These are phyloP conservation scores for Liopterus haemorrhoidalis DNA, from an alignment of 2,888 invertebrate species.

Conservation along the genomic window DNA sequence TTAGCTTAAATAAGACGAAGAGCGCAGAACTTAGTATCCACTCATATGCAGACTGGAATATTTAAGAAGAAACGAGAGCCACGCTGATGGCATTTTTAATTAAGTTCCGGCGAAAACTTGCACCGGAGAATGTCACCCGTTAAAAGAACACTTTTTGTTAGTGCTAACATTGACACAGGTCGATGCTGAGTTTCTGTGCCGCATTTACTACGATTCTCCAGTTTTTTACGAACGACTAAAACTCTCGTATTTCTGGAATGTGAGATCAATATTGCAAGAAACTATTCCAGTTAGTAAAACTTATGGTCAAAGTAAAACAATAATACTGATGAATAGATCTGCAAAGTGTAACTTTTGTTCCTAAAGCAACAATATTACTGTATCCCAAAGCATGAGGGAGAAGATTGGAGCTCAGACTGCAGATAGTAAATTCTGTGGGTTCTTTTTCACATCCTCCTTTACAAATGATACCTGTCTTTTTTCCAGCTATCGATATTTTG, in stretches of 20 bases:
- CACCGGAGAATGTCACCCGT: conserved; percentile 12
- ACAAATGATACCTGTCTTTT: too few species aligned
- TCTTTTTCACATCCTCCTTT: too few species aligned
- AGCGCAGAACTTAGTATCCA: too few species aligned
- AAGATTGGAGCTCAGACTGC: too few species aligned
- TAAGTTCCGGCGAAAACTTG: conserved; percentile 22
- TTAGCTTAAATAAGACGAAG: too few species aligned
- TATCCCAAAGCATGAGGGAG: too few species aligned
- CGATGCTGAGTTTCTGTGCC: not conserved
- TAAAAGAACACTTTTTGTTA: conserved; percentile 23
- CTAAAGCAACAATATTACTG: not conserved
- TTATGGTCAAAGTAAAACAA: conserved; percentile 23
- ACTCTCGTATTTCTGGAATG: conserved; percentile 17
- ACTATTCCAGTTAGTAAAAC: conserved; percentile 13
- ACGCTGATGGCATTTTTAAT: conserved; percentile 24
- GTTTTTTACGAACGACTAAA: not conserved
- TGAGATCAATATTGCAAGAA: conserved; percentile 17
- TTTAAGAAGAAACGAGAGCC: conserved; percentile 19
- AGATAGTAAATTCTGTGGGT: too few species aligned
- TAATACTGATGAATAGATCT: conserved; percentile 22
- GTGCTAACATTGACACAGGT: conserved; percentile 19
- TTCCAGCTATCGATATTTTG: too few species aligned
- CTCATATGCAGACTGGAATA: conserved; percentile 22
- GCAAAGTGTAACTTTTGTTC: too few species aligned
- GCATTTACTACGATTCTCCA: not conserved